A percentile compares a stretch with the other conserved stretches of the same genome.
These are phyloP conservation scores for Meriones psammophilus DNA, from an alignment of 2,797 vertebrate species.

Conservation along the genomic window DNA sequence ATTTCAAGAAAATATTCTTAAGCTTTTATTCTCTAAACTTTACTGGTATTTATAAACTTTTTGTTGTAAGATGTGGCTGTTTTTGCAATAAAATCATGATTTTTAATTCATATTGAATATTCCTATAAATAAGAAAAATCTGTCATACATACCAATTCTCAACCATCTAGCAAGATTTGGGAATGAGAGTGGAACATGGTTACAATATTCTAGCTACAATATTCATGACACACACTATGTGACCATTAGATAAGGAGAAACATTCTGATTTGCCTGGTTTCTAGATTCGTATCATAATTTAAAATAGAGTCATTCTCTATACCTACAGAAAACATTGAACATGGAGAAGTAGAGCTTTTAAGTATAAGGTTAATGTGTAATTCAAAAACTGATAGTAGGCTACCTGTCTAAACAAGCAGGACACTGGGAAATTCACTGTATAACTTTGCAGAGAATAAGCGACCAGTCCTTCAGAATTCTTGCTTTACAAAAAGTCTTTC, in stretches of 20 bases:
- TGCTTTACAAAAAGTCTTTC: too few species aligned
- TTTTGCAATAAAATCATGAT: not conserved
- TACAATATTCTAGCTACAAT: not conserved
- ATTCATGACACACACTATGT: not conserved
- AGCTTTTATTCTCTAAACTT: not conserved
- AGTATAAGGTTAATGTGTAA: too few species aligned
- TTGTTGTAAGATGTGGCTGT: not conserved
- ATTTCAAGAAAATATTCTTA: not conserved
- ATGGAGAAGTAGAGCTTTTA: not conserved
- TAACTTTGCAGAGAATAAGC: too few species aligned
- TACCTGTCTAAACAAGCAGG: too few species aligned
- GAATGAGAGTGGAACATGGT: not conserved
- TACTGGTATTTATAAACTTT: not conserved
- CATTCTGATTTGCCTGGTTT: not conserved
- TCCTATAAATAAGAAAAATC: not conserved
- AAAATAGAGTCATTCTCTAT: not conserved
- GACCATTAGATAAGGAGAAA: conserved; percentile 20
- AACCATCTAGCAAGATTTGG: not conserved
- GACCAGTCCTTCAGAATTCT: too few species aligned
- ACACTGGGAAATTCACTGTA: too few species aligned
- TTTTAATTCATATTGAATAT: not conserved
- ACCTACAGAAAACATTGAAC: not conserved
- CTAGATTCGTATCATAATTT: not conserved
- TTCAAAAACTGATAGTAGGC: too few species aligned
- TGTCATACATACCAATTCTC: not conserved